phyloP scores from a whole-genome alignment of 1,140 invertebrate genomes.

The Drosophila nasuta region DNA sequence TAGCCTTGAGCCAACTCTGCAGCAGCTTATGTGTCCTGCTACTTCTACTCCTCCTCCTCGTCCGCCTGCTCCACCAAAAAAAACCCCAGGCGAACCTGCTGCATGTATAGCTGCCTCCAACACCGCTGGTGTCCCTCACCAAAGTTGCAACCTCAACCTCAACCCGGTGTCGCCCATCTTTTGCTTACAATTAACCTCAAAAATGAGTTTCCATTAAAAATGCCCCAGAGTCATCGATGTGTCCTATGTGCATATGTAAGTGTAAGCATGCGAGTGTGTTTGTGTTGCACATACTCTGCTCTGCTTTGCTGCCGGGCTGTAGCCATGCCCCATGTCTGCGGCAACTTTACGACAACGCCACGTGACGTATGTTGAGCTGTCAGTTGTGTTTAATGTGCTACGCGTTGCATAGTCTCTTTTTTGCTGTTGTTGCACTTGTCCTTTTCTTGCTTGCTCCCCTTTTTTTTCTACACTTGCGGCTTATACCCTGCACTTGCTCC shows the following conservation, averaged over 20 bases:
- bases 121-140: neutral
- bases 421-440: conserved; percentile 10
- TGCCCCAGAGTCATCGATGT: conserved; percentile 81
- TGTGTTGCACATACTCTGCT: conserved; percentile 27
- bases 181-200: conserved; percentile 84
- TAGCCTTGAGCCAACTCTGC: conserved; percentile 62
- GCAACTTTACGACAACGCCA: conserved; percentile 79
- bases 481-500: neutral
- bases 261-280: conserved; percentile 22
- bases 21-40: conserved; percentile 7
- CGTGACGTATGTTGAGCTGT: conserved; percentile 80
- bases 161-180: conserved; percentile 49
- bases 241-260: conserved; percentile 9
- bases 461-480: neutral
- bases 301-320: neutral
- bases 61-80: neutral
- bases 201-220: conserved; percentile 84
- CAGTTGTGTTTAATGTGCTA: conserved; percentile 81
- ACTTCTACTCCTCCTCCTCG: too few species aligned
- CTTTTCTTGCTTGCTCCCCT: conserved; percentile 14
- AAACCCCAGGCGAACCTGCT: neutral
- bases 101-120: conserved; percentile 43
- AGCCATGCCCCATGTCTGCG: conserved; percentile 13
- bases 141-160: neutral
- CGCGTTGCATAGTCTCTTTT: conserved; percentile 51